These are phyloP conservation scores for Liolophura sinensis DNA, from an alignment of 1,140 invertebrate genomes.

Conservation along the genomic window DNA sequence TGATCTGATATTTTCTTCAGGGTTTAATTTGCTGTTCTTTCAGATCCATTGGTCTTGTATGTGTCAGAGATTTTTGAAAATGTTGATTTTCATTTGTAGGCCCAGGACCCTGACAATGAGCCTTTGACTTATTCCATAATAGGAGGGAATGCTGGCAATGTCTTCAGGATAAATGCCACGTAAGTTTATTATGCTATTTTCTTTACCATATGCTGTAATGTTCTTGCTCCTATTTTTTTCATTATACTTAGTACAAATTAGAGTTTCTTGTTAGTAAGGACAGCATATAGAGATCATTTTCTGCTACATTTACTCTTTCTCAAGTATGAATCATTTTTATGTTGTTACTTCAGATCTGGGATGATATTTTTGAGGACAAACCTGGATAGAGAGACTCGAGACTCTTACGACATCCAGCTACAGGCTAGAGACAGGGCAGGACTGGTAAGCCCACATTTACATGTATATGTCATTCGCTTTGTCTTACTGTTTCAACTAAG, in stretches of 20 bases:
- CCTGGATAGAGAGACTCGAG: no score
- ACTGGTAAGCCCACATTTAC: no score
- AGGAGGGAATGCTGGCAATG: not conserved
- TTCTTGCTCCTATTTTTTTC: constrained; percentile 13
- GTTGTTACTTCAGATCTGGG: no score
- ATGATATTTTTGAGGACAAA: no score
- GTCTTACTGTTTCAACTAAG: constrained; percentile 7
- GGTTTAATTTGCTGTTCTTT: no score
- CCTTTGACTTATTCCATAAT: constrained; percentile 25
- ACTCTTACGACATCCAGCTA: no score
- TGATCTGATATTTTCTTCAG: no score
- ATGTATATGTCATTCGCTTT: not conserved
- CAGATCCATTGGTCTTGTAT: no score
- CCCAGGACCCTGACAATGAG: constrained; percentile 32
- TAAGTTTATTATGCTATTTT: no score
- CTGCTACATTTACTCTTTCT: constrained; percentile 1
- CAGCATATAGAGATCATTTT: constrained; percentile 16
- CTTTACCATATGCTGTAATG: constrained; percentile 1
- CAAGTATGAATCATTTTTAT: no score
- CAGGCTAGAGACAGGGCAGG: no score
- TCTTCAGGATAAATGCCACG: constrained; percentile 7
- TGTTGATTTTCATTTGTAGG: constrained; percentile 20
- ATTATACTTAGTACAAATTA: constrained; percentile 19
- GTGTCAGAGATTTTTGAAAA: no score
- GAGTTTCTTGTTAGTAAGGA: constrained; percentile 20